Evolutionary conservation across 2,113 vertebrate genomes (phyloP).

Genomic region (Hippocampus guttulatus): DNA sequence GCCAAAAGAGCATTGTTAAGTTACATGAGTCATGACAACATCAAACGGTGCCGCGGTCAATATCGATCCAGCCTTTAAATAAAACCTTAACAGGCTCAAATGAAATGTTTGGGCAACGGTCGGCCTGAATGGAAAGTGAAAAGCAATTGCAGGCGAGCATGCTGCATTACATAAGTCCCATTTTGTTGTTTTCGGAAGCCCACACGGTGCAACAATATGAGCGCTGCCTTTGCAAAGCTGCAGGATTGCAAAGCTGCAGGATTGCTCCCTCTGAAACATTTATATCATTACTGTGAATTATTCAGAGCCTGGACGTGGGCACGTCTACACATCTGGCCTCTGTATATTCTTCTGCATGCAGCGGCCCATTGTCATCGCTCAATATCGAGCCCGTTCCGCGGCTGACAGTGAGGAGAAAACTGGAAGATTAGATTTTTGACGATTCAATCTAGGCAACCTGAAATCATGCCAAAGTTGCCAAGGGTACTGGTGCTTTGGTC

Average conservation of each 20-base stretch:
- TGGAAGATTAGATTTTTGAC: background rate
- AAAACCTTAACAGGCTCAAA: background rate
- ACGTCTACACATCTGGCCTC: constrained; percentile 26
- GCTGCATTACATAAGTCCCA: background rate
- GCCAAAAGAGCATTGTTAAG: constrained; percentile 5
- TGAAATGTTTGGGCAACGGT: constrained; percentile 1
- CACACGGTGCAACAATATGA: background rate
- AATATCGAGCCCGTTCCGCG: background rate
- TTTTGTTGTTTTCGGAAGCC: background rate
- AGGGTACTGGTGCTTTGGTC: background rate
- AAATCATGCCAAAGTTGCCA: background rate
- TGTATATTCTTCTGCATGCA: constrained; percentile 11
- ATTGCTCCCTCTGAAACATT: constrained; percentile 51
- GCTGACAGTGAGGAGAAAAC: background rate
- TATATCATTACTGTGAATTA: constrained; percentile 55
- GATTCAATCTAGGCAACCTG: background rate
- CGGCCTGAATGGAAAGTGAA: background rate
- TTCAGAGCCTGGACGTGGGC: constrained; percentile 37
- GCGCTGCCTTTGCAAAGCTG: constrained; percentile 32
- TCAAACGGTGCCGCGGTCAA: constrained; percentile 12
- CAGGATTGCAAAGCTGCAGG: constrained; percentile 13
- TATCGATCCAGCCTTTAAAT: constrained; percentile 19
- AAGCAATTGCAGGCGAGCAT: background rate
- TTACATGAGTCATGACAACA: constrained; percentile 27
- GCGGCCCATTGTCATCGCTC: constrained; percentile 1